phyloP scores from a whole-genome alignment of 2,888 invertebrate genomes.

The Ctenicera cuprea region DNA sequence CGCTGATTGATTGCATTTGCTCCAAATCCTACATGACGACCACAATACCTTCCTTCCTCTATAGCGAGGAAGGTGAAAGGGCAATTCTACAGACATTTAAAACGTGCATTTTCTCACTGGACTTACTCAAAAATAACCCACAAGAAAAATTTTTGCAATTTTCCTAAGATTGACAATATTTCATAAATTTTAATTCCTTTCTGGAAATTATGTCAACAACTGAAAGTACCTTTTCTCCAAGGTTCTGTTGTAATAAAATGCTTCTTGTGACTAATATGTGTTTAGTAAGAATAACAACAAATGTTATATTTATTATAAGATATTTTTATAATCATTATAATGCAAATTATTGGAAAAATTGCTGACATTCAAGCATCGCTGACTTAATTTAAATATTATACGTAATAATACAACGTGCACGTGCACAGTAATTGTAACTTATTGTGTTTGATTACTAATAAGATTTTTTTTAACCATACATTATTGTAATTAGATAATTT shows the following conservation, averaged over 20 bases:
- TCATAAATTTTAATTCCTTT: too few species aligned
- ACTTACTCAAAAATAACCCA: too few species aligned
- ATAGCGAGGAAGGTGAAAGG: too few species aligned
- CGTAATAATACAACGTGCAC: slow-evolving; percentile 24
- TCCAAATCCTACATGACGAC: too few species aligned
- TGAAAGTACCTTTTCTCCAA: neutral
- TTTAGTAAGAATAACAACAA: slow-evolving; percentile 1
- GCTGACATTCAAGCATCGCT: slow-evolving; percentile 38
- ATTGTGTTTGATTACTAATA: slow-evolving; percentile 18
- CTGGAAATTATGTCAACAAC: too few species aligned
- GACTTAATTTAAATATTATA: slow-evolving; percentile 26
- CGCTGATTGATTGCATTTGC: too few species aligned
- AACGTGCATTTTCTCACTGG: too few species aligned
- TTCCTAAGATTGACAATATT: too few species aligned
- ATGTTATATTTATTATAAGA: slow-evolving; percentile 6
- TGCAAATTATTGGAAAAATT: slow-evolving; percentile 28
- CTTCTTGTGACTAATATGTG: neutral
- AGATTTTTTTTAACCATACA: slow-evolving; percentile 3
- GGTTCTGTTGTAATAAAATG: neutral
- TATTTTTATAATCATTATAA: neutral
- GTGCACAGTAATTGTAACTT: slow-evolving; percentile 28
- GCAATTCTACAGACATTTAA: too few species aligned
- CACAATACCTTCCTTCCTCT: too few species aligned
- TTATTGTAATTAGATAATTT: slow-evolving; percentile 19
- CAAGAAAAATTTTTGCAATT: too few species aligned